A percentile compares a stretch with the other conserved stretches of the same genome.
phyloP scores from a whole-genome alignment of 2,888 invertebrate species.

The Agrotis clavis region DNA sequence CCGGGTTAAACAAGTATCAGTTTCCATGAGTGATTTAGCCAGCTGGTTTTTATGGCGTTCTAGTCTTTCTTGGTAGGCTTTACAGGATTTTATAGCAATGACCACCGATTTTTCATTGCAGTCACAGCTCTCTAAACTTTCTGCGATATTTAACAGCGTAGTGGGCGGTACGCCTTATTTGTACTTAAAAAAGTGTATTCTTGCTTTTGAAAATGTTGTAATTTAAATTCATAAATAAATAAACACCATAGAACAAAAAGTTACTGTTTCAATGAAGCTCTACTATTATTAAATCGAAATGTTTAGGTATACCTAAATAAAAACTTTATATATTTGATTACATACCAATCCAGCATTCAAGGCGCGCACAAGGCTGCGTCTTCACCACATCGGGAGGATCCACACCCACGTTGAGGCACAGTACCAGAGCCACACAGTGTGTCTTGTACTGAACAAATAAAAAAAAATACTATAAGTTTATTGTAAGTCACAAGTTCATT shows the following conservation, averaged over 20 bases:
- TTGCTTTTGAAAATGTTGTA: too few relatives aligned
- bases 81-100: too few relatives aligned
- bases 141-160: too few relatives aligned
- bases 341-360: conserved; percentile 99
- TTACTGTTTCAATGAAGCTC: background rate
- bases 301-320: too few relatives aligned
- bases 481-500: background rate
- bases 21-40: too few relatives aligned
- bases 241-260: background rate
- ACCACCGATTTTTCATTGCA: too few relatives aligned
- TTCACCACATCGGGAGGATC: conserved; percentile 99
- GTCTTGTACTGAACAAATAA: conserved; percentile 96
- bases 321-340: conserved; percentile 13
- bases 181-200: too few relatives aligned
- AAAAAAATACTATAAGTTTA: background rate
- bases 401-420: conserved; percentile 99
- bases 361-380: conserved; percentile 98
- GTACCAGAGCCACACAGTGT: conserved; percentile 98
- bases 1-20: too few relatives aligned
- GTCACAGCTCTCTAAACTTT: too few relatives aligned
- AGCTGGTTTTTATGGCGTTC: too few relatives aligned
- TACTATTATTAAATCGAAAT: conserved; percentile 8
- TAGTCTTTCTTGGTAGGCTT: too few relatives aligned
- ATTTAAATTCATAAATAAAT: background rate
- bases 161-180: too few relatives aligned